Base-by-base conservation (phyloP, 2,888 invertebrate species). In the Temnothorax rugatulus region DNA sequence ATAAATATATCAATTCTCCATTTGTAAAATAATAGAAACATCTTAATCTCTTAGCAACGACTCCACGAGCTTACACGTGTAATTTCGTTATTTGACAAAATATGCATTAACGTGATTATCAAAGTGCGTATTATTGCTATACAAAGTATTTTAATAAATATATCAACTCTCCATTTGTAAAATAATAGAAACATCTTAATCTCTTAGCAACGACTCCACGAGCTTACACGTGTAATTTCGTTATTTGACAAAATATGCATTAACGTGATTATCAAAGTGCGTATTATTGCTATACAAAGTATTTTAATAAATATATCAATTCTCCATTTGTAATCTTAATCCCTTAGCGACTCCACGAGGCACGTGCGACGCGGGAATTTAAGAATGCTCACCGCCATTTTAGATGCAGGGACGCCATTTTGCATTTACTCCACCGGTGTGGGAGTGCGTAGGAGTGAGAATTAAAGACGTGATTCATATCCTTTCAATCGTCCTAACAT, bases 341-440 rank as follows among this genome's bases (percentile, higher is more conserved):
- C 2, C 52, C 21, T 29, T 7, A 34, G 5, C 38, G 2, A 13
- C 47, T 15, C 0, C 1, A 13, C 15, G n/a, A 15, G 15, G 11
- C 34, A 64, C 50, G 11, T 21, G 59, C 44, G n/a, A 11, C 5
- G 38, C 38, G 21, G 13, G 21, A 29, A 11, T 38, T n/a, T 38
- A 34, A 41, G 50, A 63, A n/a, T 2, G 34, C 1, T 2, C 41
- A 9, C 13, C 63, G 81, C 83, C 83, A 84, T 84, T 57, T 81
- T 71, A 29, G 15, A 38, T n/a, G 15, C 50, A 13, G 11, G 13
- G 9, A 13, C 81, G 71, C 83, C 83, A 84, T 84, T 64, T 84
- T 84, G 57, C 25, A 52, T 47, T 7, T 18, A n/a, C 34, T 38
- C 4, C 3, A 21, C 57, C 41, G 54, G n/a, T 18, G 25, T 15